phyloP scores from a whole-genome alignment of 35 echinoderm and acorn worm species.

The Apostichopus parvimensis region DNA sequence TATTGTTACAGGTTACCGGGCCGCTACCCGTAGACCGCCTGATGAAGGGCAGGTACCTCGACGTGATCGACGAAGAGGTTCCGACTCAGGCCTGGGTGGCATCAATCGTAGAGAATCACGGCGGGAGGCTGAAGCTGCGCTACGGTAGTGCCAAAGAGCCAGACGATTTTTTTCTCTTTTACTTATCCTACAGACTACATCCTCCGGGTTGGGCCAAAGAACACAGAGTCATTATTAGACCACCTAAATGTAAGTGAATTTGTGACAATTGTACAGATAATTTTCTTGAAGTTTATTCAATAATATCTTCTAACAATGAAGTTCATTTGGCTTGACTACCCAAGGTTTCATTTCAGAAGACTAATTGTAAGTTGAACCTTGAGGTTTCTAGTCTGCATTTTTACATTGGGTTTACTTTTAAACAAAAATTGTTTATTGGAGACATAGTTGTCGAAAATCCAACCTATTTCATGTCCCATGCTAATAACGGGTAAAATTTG shows the following conservation, averaged over 20 bases:
- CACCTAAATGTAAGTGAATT: slow-evolving; percentile 74
- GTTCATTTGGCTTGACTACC: too few species aligned
- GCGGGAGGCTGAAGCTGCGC: slow-evolving; percentile 79
- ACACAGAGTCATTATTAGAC: slow-evolving; percentile 77
- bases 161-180: slow-evolving; percentile 86
- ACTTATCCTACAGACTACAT: slow-evolving; percentile 76
- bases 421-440: too few species aligned
- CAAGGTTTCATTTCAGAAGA: too few species aligned
- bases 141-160: slow-evolving; percentile 69
- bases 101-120: slow-evolving; percentile 82
- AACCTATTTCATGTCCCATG: too few species aligned
- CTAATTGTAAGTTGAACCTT: too few species aligned
- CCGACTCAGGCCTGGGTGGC: slow-evolving; percentile 84
- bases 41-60: slow-evolving; percentile 76
- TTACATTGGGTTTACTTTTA: too few species aligned
- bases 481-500: too few species aligned
- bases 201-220: slow-evolving; percentile 89
- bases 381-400: too few species aligned
- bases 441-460: too few species aligned
- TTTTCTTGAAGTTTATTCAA: too few species aligned
- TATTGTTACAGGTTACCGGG: slow-evolving; percentile 11
- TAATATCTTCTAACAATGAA: too few species aligned
- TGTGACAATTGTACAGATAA: too few species aligned
- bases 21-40: slow-evolving; percentile 63
- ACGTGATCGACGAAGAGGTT: slow-evolving; percentile 74